These are phyloP conservation scores for Ginglymostoma cirratum DNA, from an alignment of 2,113 vertebrate genomes.

Conservation along the genomic window DNA sequence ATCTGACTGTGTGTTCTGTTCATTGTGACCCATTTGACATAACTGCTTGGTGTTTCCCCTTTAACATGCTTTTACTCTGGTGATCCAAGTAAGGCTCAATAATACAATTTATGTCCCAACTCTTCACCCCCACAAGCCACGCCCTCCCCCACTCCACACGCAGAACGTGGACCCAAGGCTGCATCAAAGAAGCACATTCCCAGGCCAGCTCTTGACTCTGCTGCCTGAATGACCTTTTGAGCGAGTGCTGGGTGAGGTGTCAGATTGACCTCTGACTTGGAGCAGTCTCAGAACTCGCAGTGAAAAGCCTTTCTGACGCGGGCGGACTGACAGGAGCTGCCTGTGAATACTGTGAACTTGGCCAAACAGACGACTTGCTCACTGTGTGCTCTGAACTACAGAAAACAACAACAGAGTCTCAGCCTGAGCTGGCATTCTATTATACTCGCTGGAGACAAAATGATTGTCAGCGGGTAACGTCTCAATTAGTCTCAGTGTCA, in stretches of 20 bases:
- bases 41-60: not conserved
- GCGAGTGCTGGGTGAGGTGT: too few species aligned
- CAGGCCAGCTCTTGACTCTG: not conserved
- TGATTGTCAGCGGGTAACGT: too few species aligned
- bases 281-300: not conserved
- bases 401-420: too few species aligned
- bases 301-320: not conserved
- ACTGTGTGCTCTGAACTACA: too few species aligned
- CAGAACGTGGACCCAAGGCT: not conserved
- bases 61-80: not conserved
- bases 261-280: not conserved
- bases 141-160: too few species aligned
- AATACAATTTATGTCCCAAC: not conserved
- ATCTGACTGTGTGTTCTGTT: not conserved
- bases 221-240: not conserved
- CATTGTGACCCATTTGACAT: not conserved
- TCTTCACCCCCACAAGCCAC: not conserved
- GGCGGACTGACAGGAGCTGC: not conserved
- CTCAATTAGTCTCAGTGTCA: too few species aligned
- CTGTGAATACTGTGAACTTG: not conserved
- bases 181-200: not conserved
- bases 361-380: too few species aligned
- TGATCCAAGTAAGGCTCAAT: not conserved
- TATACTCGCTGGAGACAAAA: too few species aligned
- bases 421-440: too few species aligned